Evolutionary conservation across 2,888 invertebrate species (phyloP).

Genomic region (Mycalesis mineus): DNA sequence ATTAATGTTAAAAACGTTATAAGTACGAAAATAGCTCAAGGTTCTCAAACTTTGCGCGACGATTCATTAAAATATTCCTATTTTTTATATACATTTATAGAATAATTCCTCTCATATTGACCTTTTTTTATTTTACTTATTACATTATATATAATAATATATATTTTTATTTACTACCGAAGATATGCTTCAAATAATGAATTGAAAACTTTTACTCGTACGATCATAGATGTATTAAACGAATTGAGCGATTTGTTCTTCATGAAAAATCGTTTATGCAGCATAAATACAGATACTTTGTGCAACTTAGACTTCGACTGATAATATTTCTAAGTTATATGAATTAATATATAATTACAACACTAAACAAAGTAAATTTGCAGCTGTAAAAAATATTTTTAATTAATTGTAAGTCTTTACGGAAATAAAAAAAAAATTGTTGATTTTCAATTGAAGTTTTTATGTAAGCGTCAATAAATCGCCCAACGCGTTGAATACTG

Average conservation of each 20-base stretch:
- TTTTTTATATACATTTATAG: slow-evolving; percentile 68
- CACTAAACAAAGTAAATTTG: neutral
- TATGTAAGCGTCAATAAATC: neutral
- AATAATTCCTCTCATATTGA: slow-evolving; percentile 77
- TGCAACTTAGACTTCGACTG: no score
- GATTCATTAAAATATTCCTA: slow-evolving; percentile 51
- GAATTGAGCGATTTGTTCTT: slow-evolving; percentile 20
- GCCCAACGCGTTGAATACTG: slow-evolving; percentile 7
- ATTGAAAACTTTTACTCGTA: slow-evolving; percentile 18
- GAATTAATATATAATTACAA: no score
- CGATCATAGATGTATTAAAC: slow-evolving; percentile 10
- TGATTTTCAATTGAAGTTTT: neutral
- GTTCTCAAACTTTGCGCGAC: slow-evolving; percentile 45
- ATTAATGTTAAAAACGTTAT: slow-evolving; percentile 27
- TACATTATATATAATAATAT: slow-evolving; percentile 49
- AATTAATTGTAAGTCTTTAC: no score
- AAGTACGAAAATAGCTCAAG: slow-evolving; percentile 34
- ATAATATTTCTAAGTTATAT: no score
- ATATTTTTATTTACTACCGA: slow-evolving; percentile 49
- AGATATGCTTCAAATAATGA: slow-evolving; percentile 61
- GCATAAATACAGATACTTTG: no score
- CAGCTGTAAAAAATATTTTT: no score
- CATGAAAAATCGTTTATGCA: no score
- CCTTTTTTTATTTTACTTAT: slow-evolving; percentile 67
- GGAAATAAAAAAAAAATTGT: no score